Percentiles rank a stretch among this genome's conserved stretches.
These are phyloP conservation scores for Antrozous pallidus DNA, from an alignment of 2,797 vertebrate genomes.

Conservation along the genomic window DNA sequence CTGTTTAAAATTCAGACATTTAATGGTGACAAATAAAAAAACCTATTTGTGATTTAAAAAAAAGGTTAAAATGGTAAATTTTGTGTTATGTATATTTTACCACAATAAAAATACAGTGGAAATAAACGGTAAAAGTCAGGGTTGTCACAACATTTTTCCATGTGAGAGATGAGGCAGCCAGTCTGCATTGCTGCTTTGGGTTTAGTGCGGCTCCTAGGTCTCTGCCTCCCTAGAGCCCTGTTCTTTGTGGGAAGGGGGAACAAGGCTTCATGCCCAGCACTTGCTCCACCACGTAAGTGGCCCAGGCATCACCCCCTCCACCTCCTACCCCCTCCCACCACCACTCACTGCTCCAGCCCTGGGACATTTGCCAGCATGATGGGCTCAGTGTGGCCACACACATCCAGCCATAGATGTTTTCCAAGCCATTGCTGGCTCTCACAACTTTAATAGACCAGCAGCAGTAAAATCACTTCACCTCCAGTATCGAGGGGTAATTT, in stretches of 20 bases:
- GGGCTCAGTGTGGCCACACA: neutral
- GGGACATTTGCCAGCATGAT: neutral
- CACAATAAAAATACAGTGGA: neutral
- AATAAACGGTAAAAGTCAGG: neutral
- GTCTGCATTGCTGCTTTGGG: neutral
- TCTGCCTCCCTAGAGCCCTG: neutral
- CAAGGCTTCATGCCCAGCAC: neutral
- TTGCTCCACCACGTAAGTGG: rapidly evolving
- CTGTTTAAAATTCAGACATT: too few species aligned
- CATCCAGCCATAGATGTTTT: constrained; percentile 42
- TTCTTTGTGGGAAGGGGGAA: neutral
- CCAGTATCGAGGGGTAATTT: constrained; percentile 65
- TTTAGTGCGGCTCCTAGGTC: neutral
- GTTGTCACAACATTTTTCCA: neutral
- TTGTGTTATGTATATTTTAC: neutral
- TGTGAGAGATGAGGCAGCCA: neutral
- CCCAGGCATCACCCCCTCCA: neutral
- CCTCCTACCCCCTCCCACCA: neutral
- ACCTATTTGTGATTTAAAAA: too few species aligned
- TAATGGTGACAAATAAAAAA: too few species aligned
- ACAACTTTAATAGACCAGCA: constrained; percentile 61
- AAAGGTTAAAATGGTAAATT: neutral
- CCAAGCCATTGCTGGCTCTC: constrained; percentile 55
- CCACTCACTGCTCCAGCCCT: rapidly evolving
- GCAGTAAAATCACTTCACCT: constrained; percentile 71